Base-by-base conservation (phyloP, 2,797 vertebrate genomes). In the Brachyalestes nurse region DNA sequence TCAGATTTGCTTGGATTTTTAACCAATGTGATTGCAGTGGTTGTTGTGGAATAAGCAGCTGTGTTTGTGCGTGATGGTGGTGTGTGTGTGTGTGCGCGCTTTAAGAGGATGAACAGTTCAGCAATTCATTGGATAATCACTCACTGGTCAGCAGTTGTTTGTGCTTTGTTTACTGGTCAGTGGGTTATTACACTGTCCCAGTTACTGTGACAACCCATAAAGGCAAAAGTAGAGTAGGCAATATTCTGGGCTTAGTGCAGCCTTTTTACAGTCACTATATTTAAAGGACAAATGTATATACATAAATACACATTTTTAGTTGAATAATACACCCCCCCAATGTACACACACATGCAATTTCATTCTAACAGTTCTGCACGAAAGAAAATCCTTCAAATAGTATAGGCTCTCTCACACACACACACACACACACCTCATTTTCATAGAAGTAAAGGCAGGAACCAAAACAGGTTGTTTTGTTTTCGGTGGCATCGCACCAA, bases 91-190 rank as follows among this genome's bases (percentile, higher is more conserved):
- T 53, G 64, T 19, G 75, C 71, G 42, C 66, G 75, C 53, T 40
- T 49, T 71, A 82, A 81, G 79, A 86, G 82, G 72, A 78, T 82
- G 80, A 82, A 34, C 57, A 82, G 66, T 72, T 47, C 65, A 34
- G 83, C 57, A 72, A 62, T 76, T 72, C 53, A 69, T 47, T 58
- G 79, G 70, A 77, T 77, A 79, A 79, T 81, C 77, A 1, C 71
- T 74, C 71, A 74, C 75, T 72, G 61, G 67, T 71, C 70, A 79
- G 73, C 53, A 69, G 74, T 80, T 75, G 60, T 81, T 81, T 74
- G 55, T 80, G 57, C 34, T 62, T 9, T 25, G 49, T 13, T 53
- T 49, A 34, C 13, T 45, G 14, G 38, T 13, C 19, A 45, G 42
- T 69, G 9, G 61, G 51, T 23, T 66, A 25, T 12, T 38, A 6